These are phyloP conservation scores for Drosophila barbarae DNA, from an alignment of 2,888 invertebrate genomes.

Conservation along the genomic window DNA sequence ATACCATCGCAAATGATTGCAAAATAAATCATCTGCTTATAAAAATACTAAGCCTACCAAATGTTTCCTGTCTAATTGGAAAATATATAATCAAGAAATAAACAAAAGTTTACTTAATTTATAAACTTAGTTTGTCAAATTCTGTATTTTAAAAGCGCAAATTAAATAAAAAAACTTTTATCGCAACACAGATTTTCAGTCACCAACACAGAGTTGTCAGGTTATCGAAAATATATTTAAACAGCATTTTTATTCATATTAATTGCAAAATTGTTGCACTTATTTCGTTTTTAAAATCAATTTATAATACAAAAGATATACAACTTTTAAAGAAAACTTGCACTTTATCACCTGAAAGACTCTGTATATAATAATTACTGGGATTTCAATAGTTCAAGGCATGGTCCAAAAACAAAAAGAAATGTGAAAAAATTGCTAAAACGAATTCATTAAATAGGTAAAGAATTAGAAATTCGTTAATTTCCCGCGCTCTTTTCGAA, in stretches of 20 bases:
- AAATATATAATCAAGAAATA: background rate
- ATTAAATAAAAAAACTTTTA: background rate
- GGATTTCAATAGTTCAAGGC: background rate
- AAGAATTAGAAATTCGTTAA: too few species aligned
- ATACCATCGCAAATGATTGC: background rate
- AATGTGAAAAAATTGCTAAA: background rate
- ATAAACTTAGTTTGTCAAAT: background rate
- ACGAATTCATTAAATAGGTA: background rate
- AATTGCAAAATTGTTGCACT: too few species aligned
- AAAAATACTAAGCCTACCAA: background rate
- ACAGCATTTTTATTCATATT: too few species aligned
- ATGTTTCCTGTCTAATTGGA: too few species aligned
- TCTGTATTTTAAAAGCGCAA: background rate
- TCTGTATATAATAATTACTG: background rate
- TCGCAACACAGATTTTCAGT: background rate
- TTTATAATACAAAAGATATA: background rate
- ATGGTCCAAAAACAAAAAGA: background rate
- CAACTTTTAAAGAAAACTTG: background rate
- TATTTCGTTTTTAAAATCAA: background rate
- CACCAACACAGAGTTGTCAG: background rate
- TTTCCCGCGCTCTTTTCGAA: conserved; percentile 3
- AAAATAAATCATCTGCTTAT: background rate
- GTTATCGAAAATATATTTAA: too few species aligned
- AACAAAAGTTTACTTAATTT: background rate
- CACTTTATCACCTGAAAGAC: background rate